Evolutionary conservation across 1,140 invertebrate genomes (phyloP), one percentile per base, ranked within the genome.

Genomic region (Zaprionus taronus): DNA sequence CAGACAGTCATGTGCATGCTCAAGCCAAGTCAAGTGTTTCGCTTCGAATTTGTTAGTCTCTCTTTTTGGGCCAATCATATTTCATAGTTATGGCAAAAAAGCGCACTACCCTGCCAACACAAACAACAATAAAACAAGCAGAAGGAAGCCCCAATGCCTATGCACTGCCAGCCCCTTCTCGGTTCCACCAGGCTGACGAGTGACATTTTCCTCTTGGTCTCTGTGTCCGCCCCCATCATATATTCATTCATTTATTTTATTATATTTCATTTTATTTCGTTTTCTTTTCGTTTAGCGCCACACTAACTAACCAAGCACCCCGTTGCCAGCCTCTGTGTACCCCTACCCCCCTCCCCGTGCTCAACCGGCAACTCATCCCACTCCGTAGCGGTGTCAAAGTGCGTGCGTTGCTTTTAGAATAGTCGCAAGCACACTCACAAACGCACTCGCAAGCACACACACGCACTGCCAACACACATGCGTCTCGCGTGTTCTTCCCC

Each of bases 241-340:
- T 75, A 81, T 83, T 81, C 85, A 89, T 87, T 89, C 84, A 81
- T 87, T 87, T 84, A 82, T 89, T 78, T 89, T 77, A 80, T 82
- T 53, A 24, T 26, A 53, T 56, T 55, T 55, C 26, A 55, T 55
- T 55, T 55, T 28, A 55, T 55, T 56, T 56, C 53, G 26, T 24
- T 89, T 56, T 56, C 53, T n/a, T 24, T 89, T 81, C 81, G 81
- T 89, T 87, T 81, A 89, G 77, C 80, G 77, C 63, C 53, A 69
- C 56, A 79, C 84, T 83, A 87, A 87, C 77, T 80, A 74, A 63
- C 63, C 31, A 5, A 55, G 17, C 28, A 28, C 17, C 57, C 44
- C 28, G 24, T 47, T 26, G n/a, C 9, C 62, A 26, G 51, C 12
- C 17, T 65, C 22, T 65, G n/a, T 31, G 9, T n/a, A 5, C 22